These are phyloP conservation scores for Luperina nickerlii DNA, from an alignment of 2,888 invertebrate species.

Conservation along the genomic window DNA sequence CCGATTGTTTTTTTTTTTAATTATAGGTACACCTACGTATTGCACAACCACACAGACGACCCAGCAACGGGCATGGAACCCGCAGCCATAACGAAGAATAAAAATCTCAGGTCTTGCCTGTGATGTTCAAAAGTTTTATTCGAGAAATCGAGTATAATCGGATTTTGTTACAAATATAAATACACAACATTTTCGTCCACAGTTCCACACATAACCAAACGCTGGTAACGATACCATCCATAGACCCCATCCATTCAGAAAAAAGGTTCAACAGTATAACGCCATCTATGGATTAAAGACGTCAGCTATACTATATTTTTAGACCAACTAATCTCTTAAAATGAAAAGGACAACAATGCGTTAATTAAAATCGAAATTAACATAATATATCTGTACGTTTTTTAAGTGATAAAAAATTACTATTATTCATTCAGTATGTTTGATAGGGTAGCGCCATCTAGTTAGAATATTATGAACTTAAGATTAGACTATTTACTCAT, in stretches of 20 bases:
- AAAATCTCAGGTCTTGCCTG: background rate
- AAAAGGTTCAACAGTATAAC: background rate
- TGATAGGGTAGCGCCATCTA: conserved; percentile 31
- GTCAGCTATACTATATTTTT: background rate
- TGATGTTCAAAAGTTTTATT: background rate
- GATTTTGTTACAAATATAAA: background rate
- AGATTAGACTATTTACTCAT: conserved; percentile 48
- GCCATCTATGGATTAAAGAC: conserved; percentile 50
- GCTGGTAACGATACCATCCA: background rate
- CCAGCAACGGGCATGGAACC: background rate
- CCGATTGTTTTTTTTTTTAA: too few relatives aligned
- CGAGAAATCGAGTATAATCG: background rate
- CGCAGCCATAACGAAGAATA: background rate
- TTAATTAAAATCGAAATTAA: background rate
- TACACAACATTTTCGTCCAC: background rate
- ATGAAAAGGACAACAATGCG: background rate
- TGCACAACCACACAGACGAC: background rate
- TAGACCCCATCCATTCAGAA: too few relatives aligned
- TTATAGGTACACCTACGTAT: too few relatives aligned
- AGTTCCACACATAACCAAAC: background rate
- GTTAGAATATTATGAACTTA: background rate
- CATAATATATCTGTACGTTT: background rate
- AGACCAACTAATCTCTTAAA: too few relatives aligned
- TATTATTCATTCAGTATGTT: background rate
- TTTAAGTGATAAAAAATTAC: background rate